Base-by-base conservation (phyloP, 2,888 invertebrate species). In the Dione vanillae region DNA sequence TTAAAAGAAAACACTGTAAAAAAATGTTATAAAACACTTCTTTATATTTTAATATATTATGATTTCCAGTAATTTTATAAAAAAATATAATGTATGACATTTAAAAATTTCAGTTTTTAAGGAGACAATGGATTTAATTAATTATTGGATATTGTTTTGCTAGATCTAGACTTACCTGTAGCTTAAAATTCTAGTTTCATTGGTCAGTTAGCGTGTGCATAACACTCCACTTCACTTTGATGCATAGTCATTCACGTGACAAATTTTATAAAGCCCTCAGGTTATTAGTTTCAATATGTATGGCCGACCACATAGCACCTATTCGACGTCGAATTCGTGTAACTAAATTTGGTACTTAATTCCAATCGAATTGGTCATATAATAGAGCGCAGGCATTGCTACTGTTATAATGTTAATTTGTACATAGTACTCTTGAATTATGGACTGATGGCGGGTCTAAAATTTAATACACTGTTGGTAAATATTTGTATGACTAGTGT, bases 241-340 rank as follows among this genome's bases (percentile, higher is more conserved):
- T 81, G 80, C 78, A 79, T 77, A 79, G 79, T 75, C 82, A 82
- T 75, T 81, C 81, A 76, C 73, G 78, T 80, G 81, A 82, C 82
- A 85, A 85, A 83, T 82, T 79, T 80, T 80, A 81, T 80, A 79
- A 76, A 76, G 76, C 78, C 75, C 78, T 78, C 77, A 76, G 79
- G 80, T 78, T 76, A 78, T 77, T 77, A 78, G 76, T 78, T 78
- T 78, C 74, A 79, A 78, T 78, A 77, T 73, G 75, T 75, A 76
- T 70, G 71, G 67, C 73, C 70, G 70, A 54, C 73, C 69, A 67
- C 66, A 43, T 59, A n/a, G 71, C 70, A 58, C 10, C 56, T 37
- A 69, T 52, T 49, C 59, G 12, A 27, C 27, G 43, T 16, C 12
- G 61, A 52, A 62, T 61, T 67, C 49, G 35, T 69, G 56, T 67